phyloP scores from a whole-genome alignment of 2,888 invertebrate genomes.

The Monochamus alternatus region DNA sequence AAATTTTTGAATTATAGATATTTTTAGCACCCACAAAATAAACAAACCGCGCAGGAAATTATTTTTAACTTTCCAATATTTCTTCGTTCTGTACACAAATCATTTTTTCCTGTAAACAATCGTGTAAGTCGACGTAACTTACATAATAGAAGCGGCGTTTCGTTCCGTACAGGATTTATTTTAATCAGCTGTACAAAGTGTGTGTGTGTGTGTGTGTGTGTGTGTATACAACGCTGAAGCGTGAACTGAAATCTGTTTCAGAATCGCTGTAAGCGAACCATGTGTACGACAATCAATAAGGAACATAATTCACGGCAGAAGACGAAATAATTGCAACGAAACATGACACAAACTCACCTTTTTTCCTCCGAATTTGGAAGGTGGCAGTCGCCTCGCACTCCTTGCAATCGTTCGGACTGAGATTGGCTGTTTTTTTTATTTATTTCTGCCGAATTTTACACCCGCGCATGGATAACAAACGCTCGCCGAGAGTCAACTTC shows the following conservation, averaged over 20 bases:
- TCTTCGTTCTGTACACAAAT: neutral
- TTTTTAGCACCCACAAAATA: neutral
- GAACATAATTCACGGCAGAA: constrained; percentile 4
- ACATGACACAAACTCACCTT: constrained; percentile 34
- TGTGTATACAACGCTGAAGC: constrained; percentile 13
- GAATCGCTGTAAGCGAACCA: constrained; percentile 27
- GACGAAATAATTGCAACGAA: constrained; percentile 7
- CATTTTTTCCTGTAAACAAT: neutral
- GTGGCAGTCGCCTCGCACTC: neutral
- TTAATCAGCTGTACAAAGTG: constrained; percentile 15
- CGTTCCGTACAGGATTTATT: constrained; percentile 7
- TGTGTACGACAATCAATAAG: constrained; percentile 40
- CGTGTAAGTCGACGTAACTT: constrained; percentile 9
- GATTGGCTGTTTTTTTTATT: constrained; percentile 27
- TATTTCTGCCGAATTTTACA: constrained; percentile 37
- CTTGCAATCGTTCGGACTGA: neutral
- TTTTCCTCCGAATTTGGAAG: neutral
- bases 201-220: neutral
- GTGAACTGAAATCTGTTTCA: constrained; percentile 33
- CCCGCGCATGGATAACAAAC: constrained; percentile 37
- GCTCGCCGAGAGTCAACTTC: constrained; percentile 39
- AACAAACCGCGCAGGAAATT: neutral
- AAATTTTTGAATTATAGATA: neutral
- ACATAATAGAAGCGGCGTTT: neutral
- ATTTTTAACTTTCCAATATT: neutral